Base-by-base conservation (phyloP, 1,140 invertebrate species). In the Mycetomoellerius zeteki region DNA sequence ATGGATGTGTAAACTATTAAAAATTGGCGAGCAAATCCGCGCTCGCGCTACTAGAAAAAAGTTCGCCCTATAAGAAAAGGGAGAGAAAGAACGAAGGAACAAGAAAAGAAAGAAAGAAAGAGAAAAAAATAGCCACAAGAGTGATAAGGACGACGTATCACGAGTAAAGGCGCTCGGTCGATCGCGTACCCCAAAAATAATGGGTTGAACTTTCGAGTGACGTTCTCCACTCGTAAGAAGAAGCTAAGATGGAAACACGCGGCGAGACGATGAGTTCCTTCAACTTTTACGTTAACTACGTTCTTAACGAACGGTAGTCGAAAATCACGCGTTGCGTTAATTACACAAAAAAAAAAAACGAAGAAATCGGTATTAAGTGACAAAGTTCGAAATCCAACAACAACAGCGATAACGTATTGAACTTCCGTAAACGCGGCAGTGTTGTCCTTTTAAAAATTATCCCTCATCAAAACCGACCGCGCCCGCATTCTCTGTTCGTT, bases 151-250 rank as follows among this genome's bases (percentile, higher is more conserved):
- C 71, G 30, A 85, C 24, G 24, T n/a, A 43, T 30, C 50, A 54
- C 76, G 71, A 77, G 67, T 76, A 62, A 58, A 85, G 86, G 50
- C 71, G 58, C 19, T 50, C 60, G 73, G 27, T 80, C 71, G 75
- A 82, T 71, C 85, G 87, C 67, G 47, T 76, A 85, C 10, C 78
- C 86, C 81, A 50, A 80, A 86, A 93, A 94, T 92, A 93, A 94
- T 93, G 93, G 93, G 93, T 93, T 94, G 93, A 93, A 93, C 85
- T 86, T 91, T 91, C 24, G 88, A 43, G n/a, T 30, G 16, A 43
- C 33, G 69, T 71, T 58, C n/a, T 56, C 7, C 19, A 19, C 4
- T 58, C 21, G 52, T 4, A 82, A 54, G 37, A 65, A 54, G 60
- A 72, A 47, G 27, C 24, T 84, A 19, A 60, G 62, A 75, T 73